A percentile compares a stretch with the other conserved stretches of the same genome.
phyloP scores from a whole-genome alignment of 2,113 vertebrate genomes.

The Otolemur garnettii region DNA sequence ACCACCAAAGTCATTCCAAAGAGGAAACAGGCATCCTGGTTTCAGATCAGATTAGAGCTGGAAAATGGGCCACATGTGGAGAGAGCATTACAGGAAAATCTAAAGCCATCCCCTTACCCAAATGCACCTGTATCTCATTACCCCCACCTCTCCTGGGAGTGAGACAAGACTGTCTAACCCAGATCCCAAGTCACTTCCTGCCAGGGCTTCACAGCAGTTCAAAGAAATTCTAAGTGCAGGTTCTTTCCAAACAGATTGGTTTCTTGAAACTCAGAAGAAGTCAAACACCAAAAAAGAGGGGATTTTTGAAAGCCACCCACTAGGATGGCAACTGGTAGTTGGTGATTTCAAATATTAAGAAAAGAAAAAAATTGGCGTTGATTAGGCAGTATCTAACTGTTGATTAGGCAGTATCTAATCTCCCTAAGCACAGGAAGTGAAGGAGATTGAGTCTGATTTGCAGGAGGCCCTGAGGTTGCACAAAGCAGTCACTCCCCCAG shows the following conservation, averaged over 20 bases:
- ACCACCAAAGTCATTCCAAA: neutral
- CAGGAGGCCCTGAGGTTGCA: constrained; percentile 70
- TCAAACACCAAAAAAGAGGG: constrained; percentile 76
- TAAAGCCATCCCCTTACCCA: neutral
- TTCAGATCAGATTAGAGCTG: neutral
- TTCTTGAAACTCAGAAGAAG: constrained; percentile 78
- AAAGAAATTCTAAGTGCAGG: constrained; percentile 77
- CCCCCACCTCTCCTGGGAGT: constrained; percentile 30
- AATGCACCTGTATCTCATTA: neutral
- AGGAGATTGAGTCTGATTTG: constrained; percentile 72
- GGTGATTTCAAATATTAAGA: constrained; percentile 82
- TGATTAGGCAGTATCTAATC: constrained; percentile 80
- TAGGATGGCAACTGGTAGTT: constrained; percentile 75
- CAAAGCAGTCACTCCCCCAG: constrained; percentile 61
- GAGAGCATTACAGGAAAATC: neutral
- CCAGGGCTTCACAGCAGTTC: constrained; percentile 67
- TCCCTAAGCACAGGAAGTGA: constrained; percentile 80
- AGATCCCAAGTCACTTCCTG: constrained; percentile 77
- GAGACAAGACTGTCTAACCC: constrained; percentile 43
- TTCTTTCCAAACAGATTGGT: constrained; percentile 80
- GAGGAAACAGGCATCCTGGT: neutral
- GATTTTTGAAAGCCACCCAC: constrained; percentile 82
- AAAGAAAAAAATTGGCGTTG: constrained; percentile 59
- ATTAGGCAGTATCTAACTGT: constrained; percentile 79
- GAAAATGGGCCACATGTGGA: neutral